Percentiles rank a stretch among this genome's conserved stretches.
These are phyloP conservation scores for Lophotis ruficrista DNA, from an alignment of 2,113 vertebrate species.

Conservation along the genomic window DNA sequence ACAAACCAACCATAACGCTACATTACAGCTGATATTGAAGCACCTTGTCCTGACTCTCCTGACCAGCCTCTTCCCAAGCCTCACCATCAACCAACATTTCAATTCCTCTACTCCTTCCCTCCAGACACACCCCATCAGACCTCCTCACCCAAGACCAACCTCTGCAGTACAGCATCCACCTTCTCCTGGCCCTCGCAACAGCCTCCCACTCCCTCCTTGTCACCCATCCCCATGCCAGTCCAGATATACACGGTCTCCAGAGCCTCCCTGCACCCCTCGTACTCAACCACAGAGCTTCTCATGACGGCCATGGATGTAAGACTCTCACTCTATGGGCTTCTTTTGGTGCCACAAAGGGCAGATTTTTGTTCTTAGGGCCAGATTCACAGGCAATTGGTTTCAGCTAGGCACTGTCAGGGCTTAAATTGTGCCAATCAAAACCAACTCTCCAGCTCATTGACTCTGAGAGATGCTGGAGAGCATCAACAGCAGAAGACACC, in stretches of 20 bases:
- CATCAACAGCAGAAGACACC: not conserved
- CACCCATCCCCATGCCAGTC: not conserved
- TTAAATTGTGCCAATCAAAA: not conserved
- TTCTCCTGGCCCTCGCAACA: not conserved
- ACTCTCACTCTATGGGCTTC: not conserved
- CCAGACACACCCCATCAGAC: not conserved
- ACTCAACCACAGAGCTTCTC: not conserved
- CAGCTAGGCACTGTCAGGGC: not conserved
- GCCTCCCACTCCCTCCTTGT: not conserved
- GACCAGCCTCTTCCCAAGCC: not conserved
- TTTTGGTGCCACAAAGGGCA: not conserved
- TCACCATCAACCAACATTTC: not conserved
- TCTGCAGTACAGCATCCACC: not conserved
- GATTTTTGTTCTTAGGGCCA: not conserved
- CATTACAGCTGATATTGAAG: not conserved
- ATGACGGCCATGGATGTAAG: fast-evolving
- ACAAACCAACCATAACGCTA: not conserved
- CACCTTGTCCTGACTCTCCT: not conserved
- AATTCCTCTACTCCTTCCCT: not conserved
- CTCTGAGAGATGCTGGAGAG: not conserved
- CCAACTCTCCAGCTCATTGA: not conserved
- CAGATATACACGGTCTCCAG: not conserved
- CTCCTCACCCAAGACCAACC: not conserved
- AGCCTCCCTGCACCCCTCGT: not conserved
- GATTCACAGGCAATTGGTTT: not conserved